Base-by-base conservation (phyloP, 2,797 vertebrate genomes). In the Coreius guichenoti region DNA sequence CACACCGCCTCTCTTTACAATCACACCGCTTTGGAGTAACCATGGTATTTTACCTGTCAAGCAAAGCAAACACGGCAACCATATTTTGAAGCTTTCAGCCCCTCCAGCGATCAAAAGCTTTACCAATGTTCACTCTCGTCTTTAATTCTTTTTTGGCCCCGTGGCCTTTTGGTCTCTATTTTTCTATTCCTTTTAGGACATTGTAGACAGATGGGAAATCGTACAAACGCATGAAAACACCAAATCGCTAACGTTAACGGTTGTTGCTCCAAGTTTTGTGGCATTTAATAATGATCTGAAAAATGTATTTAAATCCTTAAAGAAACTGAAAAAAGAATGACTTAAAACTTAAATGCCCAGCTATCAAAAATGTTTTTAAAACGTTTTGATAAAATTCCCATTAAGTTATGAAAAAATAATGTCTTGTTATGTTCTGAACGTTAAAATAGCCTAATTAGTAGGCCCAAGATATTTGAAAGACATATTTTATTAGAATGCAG, bases 1-100 rank as follows among this genome's bases (percentile, higher is more conserved):
- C 39, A 16, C 2, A 5, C 74, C 21, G 31, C 0, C 12, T 43
- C 12, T 1, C 29, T 75, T n/a, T 36, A 36, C 19, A 36, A 14
- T 36, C 31, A 21, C 1, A 21, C 31, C 8, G 12, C 49, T n/a
- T 76, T 76, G 29, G 73, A 56, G 72, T 75, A 75, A 51, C 8
- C 29, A 2, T 74, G n/a, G 17, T 51, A 75, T 51, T 75, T 75
- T 51, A 75, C 72, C 72, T 75, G 47, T 75, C 17, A 51, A 75
- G 47, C 45, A 75, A 51, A 54, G 72, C 17, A 7, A 75, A 47
- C 29, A 33, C 9, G 9, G 47, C 29, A 31, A 51, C 45, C 5
- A 16, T 29, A 31, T 74, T 51, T 74, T 31, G 9, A 74, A 74
- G 47, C 26, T 21, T 74, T 75, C 26, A 51, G 29, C 45, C 16